These are phyloP conservation scores for Ibycter americanus DNA, from an alignment of 2,797 vertebrate species.

Conservation along the genomic window DNA sequence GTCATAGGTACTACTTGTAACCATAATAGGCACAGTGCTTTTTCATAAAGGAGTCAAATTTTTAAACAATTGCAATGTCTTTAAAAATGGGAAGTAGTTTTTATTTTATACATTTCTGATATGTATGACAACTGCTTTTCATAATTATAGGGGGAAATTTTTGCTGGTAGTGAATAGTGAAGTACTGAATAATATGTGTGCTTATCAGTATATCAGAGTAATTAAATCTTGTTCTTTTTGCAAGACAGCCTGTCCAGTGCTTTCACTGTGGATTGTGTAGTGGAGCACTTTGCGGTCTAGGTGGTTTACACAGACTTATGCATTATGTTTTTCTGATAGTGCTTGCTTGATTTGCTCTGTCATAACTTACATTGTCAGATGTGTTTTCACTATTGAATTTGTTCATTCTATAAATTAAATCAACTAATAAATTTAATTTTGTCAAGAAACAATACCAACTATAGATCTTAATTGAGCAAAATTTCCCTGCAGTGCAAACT, in stretches of 20 bases:
- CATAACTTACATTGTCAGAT: not conserved
- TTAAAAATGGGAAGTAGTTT: not conserved
- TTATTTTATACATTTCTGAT: not conserved
- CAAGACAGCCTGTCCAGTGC: not conserved
- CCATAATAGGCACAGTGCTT: not conserved
- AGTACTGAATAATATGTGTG: not conserved
- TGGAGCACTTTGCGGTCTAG: not conserved
- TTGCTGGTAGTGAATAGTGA: not conserved
- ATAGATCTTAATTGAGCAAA: not conserved
- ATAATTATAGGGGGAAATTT: not conserved
- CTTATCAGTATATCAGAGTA: not conserved
- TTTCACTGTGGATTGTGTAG: not conserved
- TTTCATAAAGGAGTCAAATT: not conserved
- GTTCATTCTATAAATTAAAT: not conserved
- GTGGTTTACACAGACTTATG: not conserved
- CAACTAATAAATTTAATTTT: not conserved
- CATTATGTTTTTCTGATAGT: not conserved
- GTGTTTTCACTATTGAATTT: not conserved
- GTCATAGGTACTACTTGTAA: not conserved
- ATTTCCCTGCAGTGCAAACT: not conserved
- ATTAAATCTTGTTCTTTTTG: not conserved
- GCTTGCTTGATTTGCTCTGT: not conserved
- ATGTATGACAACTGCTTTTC: not conserved
- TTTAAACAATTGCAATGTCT: not conserved
- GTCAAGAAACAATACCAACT: not conserved